phyloP scores from a whole-genome alignment of 2,113 vertebrate species.

The Psittacula cyanocephala region DNA sequence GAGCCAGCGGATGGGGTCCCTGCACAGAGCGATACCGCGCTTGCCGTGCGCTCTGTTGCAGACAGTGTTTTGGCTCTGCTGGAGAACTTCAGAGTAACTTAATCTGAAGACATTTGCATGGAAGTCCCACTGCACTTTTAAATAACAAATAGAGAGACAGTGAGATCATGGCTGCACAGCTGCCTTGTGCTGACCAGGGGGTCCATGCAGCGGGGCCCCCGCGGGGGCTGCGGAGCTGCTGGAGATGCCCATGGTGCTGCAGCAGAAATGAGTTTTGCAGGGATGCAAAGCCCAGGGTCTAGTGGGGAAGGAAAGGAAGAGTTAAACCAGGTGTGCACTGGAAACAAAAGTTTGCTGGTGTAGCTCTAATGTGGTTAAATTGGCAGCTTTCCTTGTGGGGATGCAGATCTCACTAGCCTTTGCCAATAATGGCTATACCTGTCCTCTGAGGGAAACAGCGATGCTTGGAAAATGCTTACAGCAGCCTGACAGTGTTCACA shows the following conservation, averaged over 20 bases:
- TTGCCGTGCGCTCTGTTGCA: neutral
- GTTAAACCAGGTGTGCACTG: neutral
- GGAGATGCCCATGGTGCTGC: neutral
- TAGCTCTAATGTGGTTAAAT: neutral
- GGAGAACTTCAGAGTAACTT: neutral
- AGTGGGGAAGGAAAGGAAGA: neutral
- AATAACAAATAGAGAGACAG: conserved; percentile 53
- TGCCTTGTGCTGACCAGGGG: neutral
- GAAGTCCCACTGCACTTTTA: conserved; percentile 32
- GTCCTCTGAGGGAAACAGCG: neutral
- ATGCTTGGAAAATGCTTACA: neutral
- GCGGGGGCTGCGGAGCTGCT: neutral
- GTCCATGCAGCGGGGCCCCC: neutral
- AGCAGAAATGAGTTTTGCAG: neutral
- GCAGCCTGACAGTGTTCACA: neutral
- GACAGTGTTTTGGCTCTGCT: neutral
- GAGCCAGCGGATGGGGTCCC: fast-evolving
- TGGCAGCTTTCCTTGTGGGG: neutral
- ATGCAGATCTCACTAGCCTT: neutral
- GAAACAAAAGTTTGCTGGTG: neutral
- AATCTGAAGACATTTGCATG: neutral
- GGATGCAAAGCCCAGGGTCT: neutral
- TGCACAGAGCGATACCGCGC: fast-evolving
- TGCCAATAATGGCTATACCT: neutral
- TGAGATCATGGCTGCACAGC: neutral